Evolutionary conservation across 92 coral and sea anemone genomes (phyloP).

Genomic region (Epizoanthus rinbou): DNA sequence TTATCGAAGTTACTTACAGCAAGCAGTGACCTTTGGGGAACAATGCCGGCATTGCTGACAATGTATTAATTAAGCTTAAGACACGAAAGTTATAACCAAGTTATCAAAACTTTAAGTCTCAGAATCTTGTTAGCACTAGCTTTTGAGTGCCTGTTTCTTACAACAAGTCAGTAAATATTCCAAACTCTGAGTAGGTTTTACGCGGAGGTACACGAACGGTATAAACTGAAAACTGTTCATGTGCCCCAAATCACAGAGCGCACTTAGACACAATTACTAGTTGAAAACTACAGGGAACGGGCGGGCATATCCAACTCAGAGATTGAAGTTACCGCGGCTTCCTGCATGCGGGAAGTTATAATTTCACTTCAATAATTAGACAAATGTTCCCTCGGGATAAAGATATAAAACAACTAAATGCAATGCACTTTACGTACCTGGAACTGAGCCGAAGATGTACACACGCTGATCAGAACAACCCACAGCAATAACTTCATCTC

Average conservation of each 20-base stretch:
- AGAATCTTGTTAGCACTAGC: neutral
- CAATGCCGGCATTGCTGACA: neutral
- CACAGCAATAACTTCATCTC: slow-evolving; percentile 8
- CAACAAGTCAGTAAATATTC: neutral
- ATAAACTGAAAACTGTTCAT: too few relatives aligned
- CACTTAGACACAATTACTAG: slow-evolving; percentile 1
- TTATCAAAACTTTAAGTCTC: neutral
- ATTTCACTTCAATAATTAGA: slow-evolving; percentile 9
- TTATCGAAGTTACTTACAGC: too few relatives aligned
- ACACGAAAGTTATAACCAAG: slow-evolving; percentile 4
- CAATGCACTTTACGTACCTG: slow-evolving; percentile 20
- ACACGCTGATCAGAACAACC: slow-evolving; percentile 3
- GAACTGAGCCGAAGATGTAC: slow-evolving; percentile 1
- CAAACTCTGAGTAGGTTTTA: neutral
- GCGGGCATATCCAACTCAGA: slow-evolving; percentile 6
- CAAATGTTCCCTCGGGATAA: neutral
- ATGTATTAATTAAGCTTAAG: slow-evolving; percentile 19
- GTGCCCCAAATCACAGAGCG: neutral
- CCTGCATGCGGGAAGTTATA: neutral
- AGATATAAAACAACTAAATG: neutral
- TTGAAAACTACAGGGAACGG: slow-evolving; percentile 19
- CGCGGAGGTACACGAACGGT: too few relatives aligned
- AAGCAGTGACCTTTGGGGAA: neutral
- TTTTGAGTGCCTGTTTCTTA: neutral
- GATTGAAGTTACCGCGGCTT: neutral